Conservation (phyloP, 2,113 vertebrate genomes). For the Nyctibius bracteatus region DNA sequence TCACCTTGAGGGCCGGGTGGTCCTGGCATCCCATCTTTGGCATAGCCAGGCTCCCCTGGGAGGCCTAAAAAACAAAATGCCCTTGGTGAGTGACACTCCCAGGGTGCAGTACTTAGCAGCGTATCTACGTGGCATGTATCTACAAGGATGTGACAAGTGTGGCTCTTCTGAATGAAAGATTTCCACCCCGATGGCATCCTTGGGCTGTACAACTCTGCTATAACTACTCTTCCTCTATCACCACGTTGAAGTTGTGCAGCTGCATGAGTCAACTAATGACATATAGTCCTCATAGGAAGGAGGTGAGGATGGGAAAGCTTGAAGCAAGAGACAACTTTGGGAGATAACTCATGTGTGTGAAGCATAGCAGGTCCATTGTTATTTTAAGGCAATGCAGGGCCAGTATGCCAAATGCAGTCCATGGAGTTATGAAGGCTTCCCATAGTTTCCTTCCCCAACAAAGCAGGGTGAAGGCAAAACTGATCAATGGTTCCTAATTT, state of each 20-base stretch:
- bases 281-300: background rate
- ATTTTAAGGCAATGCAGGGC: background rate
- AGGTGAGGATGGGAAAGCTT: background rate
- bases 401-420: background rate
- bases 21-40: conserved; percentile 92
- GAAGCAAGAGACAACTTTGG: background rate
- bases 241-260: background rate
- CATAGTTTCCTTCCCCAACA: background rate
- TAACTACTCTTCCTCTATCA: background rate
- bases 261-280: background rate
- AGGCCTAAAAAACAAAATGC: conserved; percentile 74
- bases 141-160: background rate
- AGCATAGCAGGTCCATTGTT: background rate
- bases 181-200: background rate
- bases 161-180: background rate
- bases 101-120: background rate
- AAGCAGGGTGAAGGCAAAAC: background rate
- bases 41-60: conserved; percentile 90
- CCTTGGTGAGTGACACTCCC: background rate
- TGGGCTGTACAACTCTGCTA: background rate
- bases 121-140: too few relatives aligned
- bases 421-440: background rate
- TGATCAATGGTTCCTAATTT: background rate
- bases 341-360: background rate
- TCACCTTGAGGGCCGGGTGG: conserved; percentile 87